Percentiles rank a stretch among this genome's conserved stretches.
Evolutionary conservation across 1,140 invertebrate genomes (phyloP).

Genomic region (Portunus trituberculatus): DNA sequence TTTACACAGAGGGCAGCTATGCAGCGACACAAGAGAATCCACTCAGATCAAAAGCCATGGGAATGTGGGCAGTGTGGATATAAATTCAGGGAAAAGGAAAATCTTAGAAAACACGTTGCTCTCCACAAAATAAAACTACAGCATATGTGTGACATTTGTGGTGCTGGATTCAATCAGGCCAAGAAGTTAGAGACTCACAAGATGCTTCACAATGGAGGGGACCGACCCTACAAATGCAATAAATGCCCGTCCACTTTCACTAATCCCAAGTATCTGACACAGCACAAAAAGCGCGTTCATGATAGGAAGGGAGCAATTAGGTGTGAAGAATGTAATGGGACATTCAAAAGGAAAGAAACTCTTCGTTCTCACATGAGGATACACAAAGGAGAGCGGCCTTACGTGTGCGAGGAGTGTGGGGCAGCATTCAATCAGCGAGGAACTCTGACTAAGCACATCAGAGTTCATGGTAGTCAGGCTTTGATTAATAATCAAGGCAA

Average conservation of each 20-base stretch:
- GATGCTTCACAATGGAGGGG: conserved; percentile 89
- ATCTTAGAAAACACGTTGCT: conserved; percentile 83
- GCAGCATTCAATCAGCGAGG: conserved; percentile 69
- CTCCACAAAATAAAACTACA: conserved; percentile 84
- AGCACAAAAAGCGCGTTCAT: conserved; percentile 77
- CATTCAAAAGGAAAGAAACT: conserved; percentile 86
- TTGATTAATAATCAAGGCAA: not conserved
- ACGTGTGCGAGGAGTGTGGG: conserved; percentile 71
- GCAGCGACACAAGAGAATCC: conserved; percentile 94
- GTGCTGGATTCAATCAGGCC: conserved; percentile 93
- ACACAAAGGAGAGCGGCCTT: conserved; percentile 84
- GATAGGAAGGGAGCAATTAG: conserved; percentile 79
- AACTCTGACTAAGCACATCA: conserved; percentile 68
- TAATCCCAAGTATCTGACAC: conserved; percentile 79
- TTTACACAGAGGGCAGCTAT: conserved; percentile 94
- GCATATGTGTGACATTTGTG: conserved; percentile 83
- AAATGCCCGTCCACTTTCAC: conserved; percentile 77
- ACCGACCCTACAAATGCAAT: conserved; percentile 77
- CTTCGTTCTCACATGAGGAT: conserved; percentile 84
- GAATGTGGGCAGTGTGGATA: conserved; percentile 91
- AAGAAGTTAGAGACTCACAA: conserved; percentile 95
- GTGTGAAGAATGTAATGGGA: conserved; percentile 76
- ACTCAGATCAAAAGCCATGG: conserved; percentile 97
- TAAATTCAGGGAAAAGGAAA: conserved; percentile 77
- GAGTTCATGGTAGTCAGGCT: conserved; percentile 41